Evolutionary conservation across 2,113 vertebrate genomes (phyloP), one percentile per base, ranked within the genome.

Genomic region (Ascaphus truei): DNA sequence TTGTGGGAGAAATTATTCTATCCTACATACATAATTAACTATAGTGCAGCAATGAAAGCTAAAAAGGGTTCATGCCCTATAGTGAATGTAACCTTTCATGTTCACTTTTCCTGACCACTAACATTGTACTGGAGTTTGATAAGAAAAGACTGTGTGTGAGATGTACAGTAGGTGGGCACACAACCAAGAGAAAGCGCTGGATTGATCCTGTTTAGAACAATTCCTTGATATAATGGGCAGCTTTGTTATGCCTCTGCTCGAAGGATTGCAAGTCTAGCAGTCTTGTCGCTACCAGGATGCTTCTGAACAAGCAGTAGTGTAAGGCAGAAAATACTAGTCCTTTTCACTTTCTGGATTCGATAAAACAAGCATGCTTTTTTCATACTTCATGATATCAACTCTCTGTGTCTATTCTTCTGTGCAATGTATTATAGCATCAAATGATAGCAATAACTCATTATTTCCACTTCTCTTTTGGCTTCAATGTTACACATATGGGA

Each of bases 271-370:
- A 79, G 79, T 76, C 78, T 77, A 75, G 80, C 79, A 81, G 73
- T 68, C 85, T 84, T 76, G 81, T 86, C 84, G 0, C 83, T 76
- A 81, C 84, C 83, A 87, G 82, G 84, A 80, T 79, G 75, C 80
- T 83, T 83, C 78, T 75, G 69, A 75, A 71, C 77, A 84, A 84
- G 81, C 76, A 76, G 77, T 73, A 61, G 80, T 78, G 72, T 65
- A 39, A 69, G 68, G 51, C 74, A 81, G 72, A 23, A 77, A 76
- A 82, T 81, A 85, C 77, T 77, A 72, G 64, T 71, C 39, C 76
- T 79, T 84, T 82, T 84, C 80, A 80, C 61, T 69, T 71, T 4
- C 51, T 55, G 26, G 9, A 31, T 31, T 16, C 18, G 29, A n/a
- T 30, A 55, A 55, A 55, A 16, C 22, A 39, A 37, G 26, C 4